Conservation (phyloP, 2,113 vertebrate species). For the Sinocyclocheilus rhinocerous region DNA sequence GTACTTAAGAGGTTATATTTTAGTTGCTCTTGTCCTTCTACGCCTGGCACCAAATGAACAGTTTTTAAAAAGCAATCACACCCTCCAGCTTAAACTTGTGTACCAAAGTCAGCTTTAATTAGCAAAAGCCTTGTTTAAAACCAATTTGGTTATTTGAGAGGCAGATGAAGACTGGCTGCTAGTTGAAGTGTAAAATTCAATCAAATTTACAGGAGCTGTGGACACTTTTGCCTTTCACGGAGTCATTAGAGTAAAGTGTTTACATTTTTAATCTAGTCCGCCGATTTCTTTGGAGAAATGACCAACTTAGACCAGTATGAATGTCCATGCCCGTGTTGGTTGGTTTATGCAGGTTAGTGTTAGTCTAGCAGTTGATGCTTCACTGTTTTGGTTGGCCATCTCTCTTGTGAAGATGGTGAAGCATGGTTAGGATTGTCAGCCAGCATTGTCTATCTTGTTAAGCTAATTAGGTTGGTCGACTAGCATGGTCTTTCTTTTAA, state of each 20-base stretch:
- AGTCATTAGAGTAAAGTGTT: neutral
- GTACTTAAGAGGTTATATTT: conserved; percentile 53
- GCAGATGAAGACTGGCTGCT: conserved; percentile 19
- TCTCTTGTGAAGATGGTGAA: neutral
- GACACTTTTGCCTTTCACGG: neutral
- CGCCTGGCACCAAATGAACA: conserved; percentile 51
- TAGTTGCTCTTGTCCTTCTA: conserved; percentile 55
- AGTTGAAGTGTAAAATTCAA: conserved; percentile 18
- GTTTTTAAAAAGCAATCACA: conserved; percentile 39
- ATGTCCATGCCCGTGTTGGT: neutral
- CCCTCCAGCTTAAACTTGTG: conserved; percentile 40
- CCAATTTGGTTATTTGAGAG: conserved; percentile 37
- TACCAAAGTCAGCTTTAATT: conserved; percentile 47
- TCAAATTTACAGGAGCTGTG: conserved; percentile 12
- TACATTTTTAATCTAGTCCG: conserved; percentile 25
- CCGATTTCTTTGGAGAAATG: neutral
- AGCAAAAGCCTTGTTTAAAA: conserved; percentile 44
- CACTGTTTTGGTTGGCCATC: neutral
- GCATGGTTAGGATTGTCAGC: neutral
- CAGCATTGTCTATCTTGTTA: neutral
- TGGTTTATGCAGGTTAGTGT: neutral
- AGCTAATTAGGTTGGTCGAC: neutral
- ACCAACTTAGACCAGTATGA: neutral
- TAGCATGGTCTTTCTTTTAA: neutral
- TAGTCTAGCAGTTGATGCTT: neutral